These are phyloP conservation scores for Bergia sp. DNA, from an alignment of 92 coral and sea anemone species.

Conservation along the genomic window DNA sequence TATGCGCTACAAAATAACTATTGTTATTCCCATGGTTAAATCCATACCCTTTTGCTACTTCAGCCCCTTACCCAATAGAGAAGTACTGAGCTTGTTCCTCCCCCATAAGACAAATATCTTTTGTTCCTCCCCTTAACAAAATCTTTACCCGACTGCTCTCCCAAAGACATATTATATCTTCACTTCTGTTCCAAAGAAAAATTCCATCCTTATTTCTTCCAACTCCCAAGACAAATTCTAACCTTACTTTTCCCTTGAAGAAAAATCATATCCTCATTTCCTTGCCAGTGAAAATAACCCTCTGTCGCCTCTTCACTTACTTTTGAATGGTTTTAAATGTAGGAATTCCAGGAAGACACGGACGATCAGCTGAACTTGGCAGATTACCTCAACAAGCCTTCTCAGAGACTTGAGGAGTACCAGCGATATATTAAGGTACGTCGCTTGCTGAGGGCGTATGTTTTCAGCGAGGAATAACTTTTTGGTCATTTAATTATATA, in stretches of 20 bases:
- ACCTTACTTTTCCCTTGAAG: too few relatives aligned
- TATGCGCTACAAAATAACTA: too few relatives aligned
- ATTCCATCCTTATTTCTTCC: too few relatives aligned
- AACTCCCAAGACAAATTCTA: too few relatives aligned
- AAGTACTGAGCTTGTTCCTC: neutral
- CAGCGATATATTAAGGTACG: slow-evolving; percentile 76
- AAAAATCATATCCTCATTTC: too few relatives aligned
- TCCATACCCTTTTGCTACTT: too few relatives aligned
- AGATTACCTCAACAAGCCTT: slow-evolving; percentile 85
- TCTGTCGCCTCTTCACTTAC: neutral
- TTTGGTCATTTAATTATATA: neutral
- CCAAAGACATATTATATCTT: too few relatives aligned
- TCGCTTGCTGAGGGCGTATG: neutral
- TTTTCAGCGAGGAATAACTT: neutral
- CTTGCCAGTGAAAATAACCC: neutral
- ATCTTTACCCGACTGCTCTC: neutral
- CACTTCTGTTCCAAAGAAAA: too few relatives aligned
- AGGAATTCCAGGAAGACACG: slow-evolving; percentile 99
- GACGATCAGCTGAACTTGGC: slow-evolving; percentile 67
- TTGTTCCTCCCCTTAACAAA: neutral
- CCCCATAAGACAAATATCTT: neutral
- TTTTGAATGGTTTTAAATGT: neutral
- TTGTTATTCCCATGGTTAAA: too few relatives aligned
- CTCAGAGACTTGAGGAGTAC: slow-evolving; percentile 84
- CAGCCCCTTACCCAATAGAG: too few relatives aligned